Evolutionary conservation across 2,113 vertebrate species (phyloP).

Genomic region (Thunnus maccoyii): DNA sequence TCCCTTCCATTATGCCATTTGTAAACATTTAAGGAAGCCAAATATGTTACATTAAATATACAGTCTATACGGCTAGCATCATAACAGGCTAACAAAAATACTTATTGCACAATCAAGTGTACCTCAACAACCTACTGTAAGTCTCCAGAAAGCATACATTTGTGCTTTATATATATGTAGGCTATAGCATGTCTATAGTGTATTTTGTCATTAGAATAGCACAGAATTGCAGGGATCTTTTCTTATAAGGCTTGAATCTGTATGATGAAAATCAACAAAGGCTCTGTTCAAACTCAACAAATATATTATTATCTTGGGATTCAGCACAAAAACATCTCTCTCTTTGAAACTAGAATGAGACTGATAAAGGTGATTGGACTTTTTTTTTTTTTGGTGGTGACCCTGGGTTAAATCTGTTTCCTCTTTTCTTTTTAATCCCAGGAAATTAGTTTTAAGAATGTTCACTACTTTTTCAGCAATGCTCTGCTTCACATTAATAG

Average conservation of each 20-base stretch:
- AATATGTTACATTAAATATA: slow-evolving; percentile 11
- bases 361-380: background rate
- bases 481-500: slow-evolving; percentile 44
- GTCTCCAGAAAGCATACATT: background rate
- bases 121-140: background rate
- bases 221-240: background rate
- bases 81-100: slow-evolving; percentile 23
- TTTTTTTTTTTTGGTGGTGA: background rate
- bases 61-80: background rate
- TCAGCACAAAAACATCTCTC: background rate
- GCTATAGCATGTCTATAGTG: background rate
- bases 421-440: background rate
- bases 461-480: slow-evolving; percentile 25
- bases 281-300: background rate
- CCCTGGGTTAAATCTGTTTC: slow-evolving; percentile 17
- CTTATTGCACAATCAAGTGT: slow-evolving; percentile 1
- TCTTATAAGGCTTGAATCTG: background rate
- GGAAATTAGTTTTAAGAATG: slow-evolving; percentile 5
- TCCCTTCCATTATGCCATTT: slow-evolving; percentile 25
- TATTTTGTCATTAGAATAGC: slow-evolving; percentile 5
- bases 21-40: slow-evolving; percentile 9
- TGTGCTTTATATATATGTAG: background rate
- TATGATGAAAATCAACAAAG: slow-evolving; percentile 12
- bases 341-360: background rate
- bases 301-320: background rate